Conservation (phyloP, 2,113 vertebrate genomes). For the Saguinus midas region DNA sequence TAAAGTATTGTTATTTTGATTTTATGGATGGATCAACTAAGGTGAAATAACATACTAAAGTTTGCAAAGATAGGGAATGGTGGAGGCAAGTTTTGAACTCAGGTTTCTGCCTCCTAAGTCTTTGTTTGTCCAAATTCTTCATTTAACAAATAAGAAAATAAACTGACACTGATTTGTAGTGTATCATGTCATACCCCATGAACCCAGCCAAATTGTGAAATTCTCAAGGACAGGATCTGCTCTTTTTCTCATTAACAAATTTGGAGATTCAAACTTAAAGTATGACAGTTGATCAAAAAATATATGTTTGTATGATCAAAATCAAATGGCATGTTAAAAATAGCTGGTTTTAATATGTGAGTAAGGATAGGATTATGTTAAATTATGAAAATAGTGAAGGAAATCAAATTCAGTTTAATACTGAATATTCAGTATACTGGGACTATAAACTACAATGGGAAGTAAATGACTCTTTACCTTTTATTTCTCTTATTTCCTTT, state of each 20-base stretch:
- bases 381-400: not conserved
- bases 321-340: conserved; percentile 10
- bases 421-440: not conserved
- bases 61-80: not conserved
- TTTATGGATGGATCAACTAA: not conserved
- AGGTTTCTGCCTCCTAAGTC: not conserved
- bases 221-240: not conserved
- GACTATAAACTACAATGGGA: not conserved
- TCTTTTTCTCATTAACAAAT: not conserved
- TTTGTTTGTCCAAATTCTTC: not conserved
- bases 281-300: not conserved
- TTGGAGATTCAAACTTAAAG: not conserved
- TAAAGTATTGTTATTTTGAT: not conserved
- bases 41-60: not conserved
- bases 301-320: not conserved
- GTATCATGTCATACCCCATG: not conserved
- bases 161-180: not conserved
- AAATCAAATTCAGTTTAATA: not conserved
- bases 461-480: not conserved
- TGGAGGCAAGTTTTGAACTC: not conserved
- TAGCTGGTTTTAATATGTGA: not conserved
- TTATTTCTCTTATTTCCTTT: not conserved
- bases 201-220: not conserved
- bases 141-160: conserved; percentile 7
- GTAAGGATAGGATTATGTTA: not conserved